Percentiles rank a stretch among this genome's conserved stretches.
Conservation (phyloP, 2,797 vertebrate species). For the Spheniscus humboldti region DNA sequence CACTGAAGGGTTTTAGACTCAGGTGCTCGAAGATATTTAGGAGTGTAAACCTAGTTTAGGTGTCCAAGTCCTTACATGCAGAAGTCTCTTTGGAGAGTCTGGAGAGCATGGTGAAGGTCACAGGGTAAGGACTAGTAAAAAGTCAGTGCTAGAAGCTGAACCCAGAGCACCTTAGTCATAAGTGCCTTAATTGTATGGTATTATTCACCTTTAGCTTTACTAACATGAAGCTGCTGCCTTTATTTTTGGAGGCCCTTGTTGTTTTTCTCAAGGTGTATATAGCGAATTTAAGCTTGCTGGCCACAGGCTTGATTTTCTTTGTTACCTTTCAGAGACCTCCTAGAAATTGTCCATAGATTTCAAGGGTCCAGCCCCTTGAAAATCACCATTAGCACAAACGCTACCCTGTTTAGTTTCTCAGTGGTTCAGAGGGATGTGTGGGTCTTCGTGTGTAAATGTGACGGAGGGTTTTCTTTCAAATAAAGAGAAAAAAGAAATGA, state of each 20-base stretch:
- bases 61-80: neutral
- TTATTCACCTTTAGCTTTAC: neutral
- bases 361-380: neutral
- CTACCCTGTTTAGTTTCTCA: neutral
- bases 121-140: neutral
- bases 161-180: fast-evolving
- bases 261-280: neutral
- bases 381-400: neutral
- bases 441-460: neutral
- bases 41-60: neutral
- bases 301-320: neutral
- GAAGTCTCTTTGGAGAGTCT: neutral
- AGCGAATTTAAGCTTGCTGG: neutral
- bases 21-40: neutral
- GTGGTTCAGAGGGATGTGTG: neutral
- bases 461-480: neutral
- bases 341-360: neutral
- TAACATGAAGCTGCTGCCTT: neutral
- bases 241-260: neutral
- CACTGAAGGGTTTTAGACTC: neutral
- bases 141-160: neutral
- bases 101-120: neutral
- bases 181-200: neutral
- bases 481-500: neutral
- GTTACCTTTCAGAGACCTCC: neutral